Evolutionary conservation across 1,140 invertebrate species (phyloP).

Genomic region (Dreissena polymorpha): DNA sequence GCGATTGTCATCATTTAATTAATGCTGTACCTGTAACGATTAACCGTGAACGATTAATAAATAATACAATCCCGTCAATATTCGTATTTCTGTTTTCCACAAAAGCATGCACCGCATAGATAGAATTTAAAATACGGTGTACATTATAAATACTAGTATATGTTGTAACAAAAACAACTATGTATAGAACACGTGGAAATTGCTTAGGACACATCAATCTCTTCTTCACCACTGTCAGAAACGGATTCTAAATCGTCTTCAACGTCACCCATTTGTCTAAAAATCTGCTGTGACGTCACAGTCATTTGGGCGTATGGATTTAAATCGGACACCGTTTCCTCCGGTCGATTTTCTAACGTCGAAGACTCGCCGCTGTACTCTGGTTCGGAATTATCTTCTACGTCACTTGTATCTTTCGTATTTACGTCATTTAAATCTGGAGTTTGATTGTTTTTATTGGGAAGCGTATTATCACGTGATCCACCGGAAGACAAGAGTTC

Average conservation of each 20-base stretch:
- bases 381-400: slow-evolving; percentile 39
- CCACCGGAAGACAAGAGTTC: slow-evolving; percentile 95
- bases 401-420: slow-evolving; percentile 54
- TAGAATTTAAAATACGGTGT: no score
- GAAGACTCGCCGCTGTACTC: slow-evolving; percentile 36
- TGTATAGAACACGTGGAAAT: no score
- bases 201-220: slow-evolving; percentile 71
- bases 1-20: no score
- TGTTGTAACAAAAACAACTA: no score
- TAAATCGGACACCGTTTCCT: slow-evolving; percentile 9
- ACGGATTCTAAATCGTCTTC: slow-evolving; percentile 58
- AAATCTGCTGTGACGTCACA: slow-evolving; percentile 60
- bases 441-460: slow-evolving; percentile 98
- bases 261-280: slow-evolving; percentile 55
- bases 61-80: no score
- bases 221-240: slow-evolving; percentile 63
- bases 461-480: slow-evolving; percentile 95
- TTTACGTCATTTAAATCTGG: slow-evolving; percentile 95
- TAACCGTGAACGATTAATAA: no score
- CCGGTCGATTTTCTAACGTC: slow-evolving; percentile 29
- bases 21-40: no score
- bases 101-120: no score
- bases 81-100: no score
- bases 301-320: slow-evolving; percentile 53
- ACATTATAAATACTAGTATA: no score